Evolutionary conservation across 2,797 vertebrate species (phyloP).

Genomic region (Gymnothorax reevesii): DNA sequence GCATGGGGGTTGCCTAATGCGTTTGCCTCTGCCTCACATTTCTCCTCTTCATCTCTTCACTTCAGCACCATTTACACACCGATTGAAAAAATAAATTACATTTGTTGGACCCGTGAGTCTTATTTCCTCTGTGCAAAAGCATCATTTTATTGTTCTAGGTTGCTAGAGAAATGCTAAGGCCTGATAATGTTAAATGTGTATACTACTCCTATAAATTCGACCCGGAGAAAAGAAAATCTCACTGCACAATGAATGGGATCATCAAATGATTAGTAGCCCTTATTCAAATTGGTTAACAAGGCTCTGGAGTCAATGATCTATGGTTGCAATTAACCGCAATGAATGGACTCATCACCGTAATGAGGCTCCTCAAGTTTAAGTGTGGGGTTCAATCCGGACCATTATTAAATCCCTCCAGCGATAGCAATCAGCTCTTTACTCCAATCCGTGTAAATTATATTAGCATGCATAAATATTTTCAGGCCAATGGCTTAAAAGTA

Average conservation of each 20-base stretch:
- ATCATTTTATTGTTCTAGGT: not conserved
- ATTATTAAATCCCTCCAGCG: not conserved
- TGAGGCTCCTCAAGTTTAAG: not conserved
- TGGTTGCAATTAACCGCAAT: not conserved
- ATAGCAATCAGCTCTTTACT: not conserved
- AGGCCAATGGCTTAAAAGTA: not conserved
- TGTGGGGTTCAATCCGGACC: not conserved
- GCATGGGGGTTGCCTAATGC: not conserved
- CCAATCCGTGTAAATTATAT: not conserved
- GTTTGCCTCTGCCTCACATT: not conserved
- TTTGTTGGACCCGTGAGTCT: not conserved
- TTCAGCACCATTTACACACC: not conserved
- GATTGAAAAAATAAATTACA: not conserved
- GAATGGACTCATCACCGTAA: slow-evolving; percentile 3
- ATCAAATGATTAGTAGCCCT: not conserved
- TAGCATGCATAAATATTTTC: not conserved
- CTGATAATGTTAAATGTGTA: not conserved
- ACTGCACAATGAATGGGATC: not conserved
- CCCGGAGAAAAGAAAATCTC: not conserved
- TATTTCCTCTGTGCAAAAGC: not conserved
- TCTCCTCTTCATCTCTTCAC: not conserved
- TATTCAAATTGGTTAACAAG: slow-evolving; percentile 4
- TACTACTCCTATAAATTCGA: not conserved
- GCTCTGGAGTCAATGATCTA: not conserved
- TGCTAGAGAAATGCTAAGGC: not conserved